phyloP scores from a whole-genome alignment of 1,140 invertebrate species.

The Marisa cornuarietis region DNA sequence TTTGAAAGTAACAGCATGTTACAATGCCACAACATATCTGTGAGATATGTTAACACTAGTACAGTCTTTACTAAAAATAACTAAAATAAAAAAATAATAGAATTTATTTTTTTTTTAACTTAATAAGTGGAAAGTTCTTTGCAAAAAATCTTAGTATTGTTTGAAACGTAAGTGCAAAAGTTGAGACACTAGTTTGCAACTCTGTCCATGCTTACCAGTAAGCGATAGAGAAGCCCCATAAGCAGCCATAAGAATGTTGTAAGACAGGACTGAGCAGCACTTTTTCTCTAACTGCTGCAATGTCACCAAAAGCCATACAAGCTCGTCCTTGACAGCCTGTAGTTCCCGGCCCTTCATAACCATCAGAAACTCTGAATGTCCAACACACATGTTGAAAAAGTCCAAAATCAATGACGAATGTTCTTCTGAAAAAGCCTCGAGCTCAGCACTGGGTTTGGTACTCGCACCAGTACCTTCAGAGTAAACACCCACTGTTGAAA shows the following conservation, averaged over 20 bases:
- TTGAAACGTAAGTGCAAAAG: not conserved
- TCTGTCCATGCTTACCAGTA: not conserved
- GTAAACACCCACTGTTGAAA: too few species aligned
- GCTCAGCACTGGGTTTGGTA: too few species aligned
- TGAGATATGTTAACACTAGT: too few species aligned
- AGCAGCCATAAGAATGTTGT: not conserved
- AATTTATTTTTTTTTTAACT: not conserved
- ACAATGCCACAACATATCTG: too few species aligned
- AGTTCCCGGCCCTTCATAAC: constrained; percentile 9
- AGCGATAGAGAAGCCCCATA: constrained; percentile 6
- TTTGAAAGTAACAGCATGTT: too few species aligned
- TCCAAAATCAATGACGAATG: constrained; percentile 2
- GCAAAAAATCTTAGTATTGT: not conserved
- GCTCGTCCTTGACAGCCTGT: constrained; percentile 2
- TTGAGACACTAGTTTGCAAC: not conserved
- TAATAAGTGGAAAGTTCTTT: not conserved
- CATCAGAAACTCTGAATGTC: constrained; percentile 14
- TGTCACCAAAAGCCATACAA: not conserved
- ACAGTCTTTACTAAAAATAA: too few species aligned
- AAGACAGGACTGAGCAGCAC: not conserved
- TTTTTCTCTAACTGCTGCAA: constrained; percentile 3
- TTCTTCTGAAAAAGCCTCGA: too few species aligned
- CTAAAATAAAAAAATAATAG: not conserved
- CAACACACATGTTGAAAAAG: constrained; percentile 10
- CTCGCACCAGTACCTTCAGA: too few species aligned